Evolutionary conservation across 2,797 vertebrate species (phyloP).

Genomic region (Protonibea diacanthus): DNA sequence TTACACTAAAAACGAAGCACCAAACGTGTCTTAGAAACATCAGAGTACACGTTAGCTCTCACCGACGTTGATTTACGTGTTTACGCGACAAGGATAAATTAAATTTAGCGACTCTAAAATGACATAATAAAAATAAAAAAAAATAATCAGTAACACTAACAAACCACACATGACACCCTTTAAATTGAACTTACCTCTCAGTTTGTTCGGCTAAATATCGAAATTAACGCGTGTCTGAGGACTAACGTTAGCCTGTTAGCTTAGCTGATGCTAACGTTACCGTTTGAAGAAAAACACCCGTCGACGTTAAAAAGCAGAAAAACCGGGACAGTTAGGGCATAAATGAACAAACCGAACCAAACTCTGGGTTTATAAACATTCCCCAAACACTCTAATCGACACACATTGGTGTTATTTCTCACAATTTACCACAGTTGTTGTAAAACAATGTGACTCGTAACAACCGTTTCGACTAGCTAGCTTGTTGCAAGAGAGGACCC

Average conservation of each 20-base stretch:
- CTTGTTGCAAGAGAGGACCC: constrained; percentile 73
- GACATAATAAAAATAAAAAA: too few species aligned
- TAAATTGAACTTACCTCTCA: constrained; percentile 55
- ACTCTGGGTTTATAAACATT: constrained; percentile 23
- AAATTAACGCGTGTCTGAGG: constrained; percentile 18
- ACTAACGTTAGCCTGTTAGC: constrained; percentile 39
- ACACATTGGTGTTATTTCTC: constrained; percentile 9
- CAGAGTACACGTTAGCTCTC: accelerated
- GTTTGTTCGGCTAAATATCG: constrained; percentile 30
- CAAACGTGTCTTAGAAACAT: accelerated
- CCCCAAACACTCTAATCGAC: not conserved
- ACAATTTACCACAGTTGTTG: constrained; percentile 32
- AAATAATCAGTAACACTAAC: not conserved
- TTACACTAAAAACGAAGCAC: accelerated
- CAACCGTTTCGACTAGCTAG: constrained; percentile 55
- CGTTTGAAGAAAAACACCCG: constrained; percentile 60
- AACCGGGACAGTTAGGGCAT: constrained; percentile 17
- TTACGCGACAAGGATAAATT: not conserved
- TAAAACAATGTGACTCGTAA: constrained; percentile 66
- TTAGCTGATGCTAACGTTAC: constrained; percentile 55
- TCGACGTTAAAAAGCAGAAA: constrained; percentile 56
- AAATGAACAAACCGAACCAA: constrained; percentile 7
- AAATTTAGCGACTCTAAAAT: not conserved
- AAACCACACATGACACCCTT: accelerated
- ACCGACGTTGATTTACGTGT: not conserved